phyloP scores from a whole-genome alignment of 2,797 vertebrate species.

The Typhlichthys eigenmanni region DNA sequence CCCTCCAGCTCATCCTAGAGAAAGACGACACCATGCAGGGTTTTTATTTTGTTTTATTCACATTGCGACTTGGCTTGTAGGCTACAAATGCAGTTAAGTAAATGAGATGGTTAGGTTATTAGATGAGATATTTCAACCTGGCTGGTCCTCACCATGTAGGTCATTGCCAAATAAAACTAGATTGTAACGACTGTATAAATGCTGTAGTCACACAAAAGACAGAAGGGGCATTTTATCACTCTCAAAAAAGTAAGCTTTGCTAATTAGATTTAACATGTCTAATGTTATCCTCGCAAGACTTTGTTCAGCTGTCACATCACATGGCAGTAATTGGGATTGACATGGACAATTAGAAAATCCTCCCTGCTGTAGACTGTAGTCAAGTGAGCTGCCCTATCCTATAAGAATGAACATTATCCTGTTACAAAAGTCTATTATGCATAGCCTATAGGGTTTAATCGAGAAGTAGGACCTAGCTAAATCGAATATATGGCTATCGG shows the following conservation, averaged over 20 bases:
- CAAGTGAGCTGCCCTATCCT: neutral
- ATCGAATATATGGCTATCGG: neutral
- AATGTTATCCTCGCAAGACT: neutral
- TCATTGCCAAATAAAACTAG: too few relatives aligned
- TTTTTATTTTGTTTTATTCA: neutral
- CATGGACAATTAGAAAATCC: slow-evolving; percentile 48
- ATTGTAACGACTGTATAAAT: too few relatives aligned
- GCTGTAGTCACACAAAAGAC: too few relatives aligned
- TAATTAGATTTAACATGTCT: neutral
- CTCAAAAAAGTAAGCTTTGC: too few relatives aligned
- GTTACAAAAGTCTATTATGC: neutral
- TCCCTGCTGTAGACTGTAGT: slow-evolving; percentile 29
- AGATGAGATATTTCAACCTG: too few relatives aligned
- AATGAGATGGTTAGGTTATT: too few relatives aligned
- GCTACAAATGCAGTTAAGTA: too few relatives aligned
- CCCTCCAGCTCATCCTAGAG: slow-evolving; percentile 94
- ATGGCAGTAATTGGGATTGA: slow-evolving; percentile 50
- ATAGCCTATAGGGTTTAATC: neutral
- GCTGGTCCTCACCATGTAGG: too few relatives aligned
- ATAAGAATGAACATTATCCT: neutral
- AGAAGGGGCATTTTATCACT: too few relatives aligned
- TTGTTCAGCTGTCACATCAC: slow-evolving; percentile 10
- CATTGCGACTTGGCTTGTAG: too few relatives aligned
- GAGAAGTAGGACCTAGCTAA: neutral
- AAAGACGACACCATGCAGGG: neutral